These are phyloP conservation scores for Pseudopleuronectes americanus DNA, from an alignment of 2,797 vertebrate species.

Conservation along the genomic window DNA sequence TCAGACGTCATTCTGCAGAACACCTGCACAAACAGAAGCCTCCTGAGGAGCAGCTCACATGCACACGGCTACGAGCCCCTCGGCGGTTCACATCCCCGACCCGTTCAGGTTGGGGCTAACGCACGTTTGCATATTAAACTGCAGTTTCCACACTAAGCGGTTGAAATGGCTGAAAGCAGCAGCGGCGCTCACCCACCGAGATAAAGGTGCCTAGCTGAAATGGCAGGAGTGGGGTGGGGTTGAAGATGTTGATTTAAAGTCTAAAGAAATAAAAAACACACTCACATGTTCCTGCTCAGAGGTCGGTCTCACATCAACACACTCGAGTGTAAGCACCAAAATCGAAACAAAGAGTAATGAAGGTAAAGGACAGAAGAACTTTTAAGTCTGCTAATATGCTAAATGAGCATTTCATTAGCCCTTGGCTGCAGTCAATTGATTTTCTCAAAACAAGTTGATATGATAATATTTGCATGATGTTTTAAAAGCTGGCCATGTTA, in stretches of 20 bases:
- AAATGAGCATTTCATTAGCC: no score
- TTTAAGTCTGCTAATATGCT: background rate
- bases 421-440: no score
- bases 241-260: conserved; percentile 32
- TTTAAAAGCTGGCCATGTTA: background rate
- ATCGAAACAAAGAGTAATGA: background rate
- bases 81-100: conserved; percentile 13
- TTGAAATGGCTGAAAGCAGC: conserved; percentile 20
- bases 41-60: conserved; percentile 46
- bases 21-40: conserved; percentile 84
- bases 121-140: conserved; percentile 43
- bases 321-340: background rate
- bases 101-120: conserved; percentile 23
- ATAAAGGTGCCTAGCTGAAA: conserved; percentile 33
- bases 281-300: background rate
- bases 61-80: conserved; percentile 21
- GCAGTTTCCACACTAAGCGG: conserved; percentile 27
- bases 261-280: background rate
- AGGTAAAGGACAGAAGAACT: background rate
- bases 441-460: background rate
- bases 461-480: background rate
- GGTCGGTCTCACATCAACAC: background rate
- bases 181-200: conserved; percentile 34
- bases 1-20: conserved; percentile 73
- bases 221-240: background rate